These are phyloP conservation scores for Oriolus oriolus DNA, from an alignment of 2,113 vertebrate species.

Conservation along the genomic window DNA sequence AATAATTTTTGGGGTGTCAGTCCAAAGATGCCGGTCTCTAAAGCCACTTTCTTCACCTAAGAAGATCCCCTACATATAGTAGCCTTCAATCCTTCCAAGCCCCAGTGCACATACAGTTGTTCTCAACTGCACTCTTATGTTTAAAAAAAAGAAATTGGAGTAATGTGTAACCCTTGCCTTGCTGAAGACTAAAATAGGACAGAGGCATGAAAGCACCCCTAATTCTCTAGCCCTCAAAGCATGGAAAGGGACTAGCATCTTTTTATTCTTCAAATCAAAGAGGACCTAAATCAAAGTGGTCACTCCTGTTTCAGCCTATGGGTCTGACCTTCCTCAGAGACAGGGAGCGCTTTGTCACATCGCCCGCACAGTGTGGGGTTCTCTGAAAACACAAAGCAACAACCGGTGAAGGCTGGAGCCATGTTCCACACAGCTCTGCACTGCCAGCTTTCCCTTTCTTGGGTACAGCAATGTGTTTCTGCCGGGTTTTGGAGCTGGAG, in stretches of 20 bases:
- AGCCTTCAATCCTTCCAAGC: not conserved
- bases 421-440: not conserved
- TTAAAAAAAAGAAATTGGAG: not conserved
- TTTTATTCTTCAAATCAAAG: slow-evolving; percentile 43
- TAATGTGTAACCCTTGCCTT: not conserved
- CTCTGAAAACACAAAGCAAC: not conserved
- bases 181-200: not conserved
- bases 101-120: not conserved
- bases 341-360: not conserved
- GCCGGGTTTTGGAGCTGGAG: not conserved
- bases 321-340: not conserved
- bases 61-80: not conserved
- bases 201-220: not conserved
- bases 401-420: accelerated
- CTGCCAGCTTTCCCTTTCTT: not conserved
- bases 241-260: not conserved
- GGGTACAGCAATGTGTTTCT: not conserved
- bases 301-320: not conserved
- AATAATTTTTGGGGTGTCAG: not conserved
- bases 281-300: slow-evolving; percentile 31
- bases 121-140: not conserved
- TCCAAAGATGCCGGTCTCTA: not conserved
- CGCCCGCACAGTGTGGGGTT: not conserved
- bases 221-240: not conserved
- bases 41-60: not conserved